These are phyloP conservation scores for Zoanthus sansibaricus DNA, from an alignment of 92 coral and sea anemone species.

Conservation along the genomic window DNA sequence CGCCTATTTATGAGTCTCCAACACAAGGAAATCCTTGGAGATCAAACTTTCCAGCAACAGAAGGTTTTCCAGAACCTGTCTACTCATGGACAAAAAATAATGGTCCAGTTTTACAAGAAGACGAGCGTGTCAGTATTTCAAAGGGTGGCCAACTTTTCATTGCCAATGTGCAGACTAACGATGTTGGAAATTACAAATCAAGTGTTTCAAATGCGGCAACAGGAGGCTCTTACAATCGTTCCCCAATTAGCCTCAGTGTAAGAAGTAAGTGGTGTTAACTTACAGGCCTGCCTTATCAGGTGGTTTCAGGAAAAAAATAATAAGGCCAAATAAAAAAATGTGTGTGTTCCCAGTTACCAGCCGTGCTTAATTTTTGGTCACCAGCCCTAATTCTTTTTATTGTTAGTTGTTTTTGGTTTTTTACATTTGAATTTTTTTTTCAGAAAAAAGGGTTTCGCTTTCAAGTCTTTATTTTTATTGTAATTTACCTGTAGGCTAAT, in stretches of 20 bases:
- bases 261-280: conserved; percentile 8
- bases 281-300: neutral
- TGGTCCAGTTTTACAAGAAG: conserved; percentile 61
- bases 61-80: conserved; percentile 79
- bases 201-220: conserved; percentile 70
- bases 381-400: too few species aligned
- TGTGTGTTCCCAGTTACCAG: too few species aligned
- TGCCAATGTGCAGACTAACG: conserved; percentile 65
- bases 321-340: too few species aligned
- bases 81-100: conserved; percentile 72
- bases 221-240: conserved; percentile 59
- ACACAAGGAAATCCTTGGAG: conserved; percentile 50
- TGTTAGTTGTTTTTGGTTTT: too few species aligned
- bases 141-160: conserved; percentile 85
- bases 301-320: too few species aligned
- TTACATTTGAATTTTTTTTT: too few species aligned
- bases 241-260: conserved; percentile 46
- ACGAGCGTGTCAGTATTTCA: conserved; percentile 77
- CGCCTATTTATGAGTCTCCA: conserved; percentile 12
- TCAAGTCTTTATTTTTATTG: too few species aligned
- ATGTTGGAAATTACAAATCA: conserved; percentile 74
- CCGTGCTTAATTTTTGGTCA: too few species aligned
- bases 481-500: too few species aligned
- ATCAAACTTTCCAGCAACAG: conserved; percentile 61
- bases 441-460: too few species aligned